These are phyloP conservation scores for Tetramorium bicarinatum DNA, from an alignment of 2,888 invertebrate species.

Conservation along the genomic window DNA sequence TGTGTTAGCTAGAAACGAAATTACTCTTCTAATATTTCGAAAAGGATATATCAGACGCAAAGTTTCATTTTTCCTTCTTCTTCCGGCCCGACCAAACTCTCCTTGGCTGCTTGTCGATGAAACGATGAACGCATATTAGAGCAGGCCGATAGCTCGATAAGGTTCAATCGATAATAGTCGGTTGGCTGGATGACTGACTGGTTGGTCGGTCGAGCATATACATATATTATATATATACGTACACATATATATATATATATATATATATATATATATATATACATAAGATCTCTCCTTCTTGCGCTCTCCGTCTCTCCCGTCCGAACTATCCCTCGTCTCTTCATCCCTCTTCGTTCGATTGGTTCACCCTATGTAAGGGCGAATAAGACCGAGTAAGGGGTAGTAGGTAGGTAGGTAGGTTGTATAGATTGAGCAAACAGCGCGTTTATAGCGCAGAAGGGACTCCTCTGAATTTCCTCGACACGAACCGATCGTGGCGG, in stretches of 20 bases:
- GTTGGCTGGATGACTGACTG: slow-evolving; percentile 65
- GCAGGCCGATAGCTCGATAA: slow-evolving; percentile 70
- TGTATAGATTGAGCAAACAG: slow-evolving; percentile 77
- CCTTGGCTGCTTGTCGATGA: slow-evolving; percentile 43
- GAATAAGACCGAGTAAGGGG: slow-evolving; percentile 62
- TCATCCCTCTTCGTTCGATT: slow-evolving; percentile 20
- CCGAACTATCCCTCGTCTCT: slow-evolving; percentile 43
- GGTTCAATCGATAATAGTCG: slow-evolving; percentile 70
- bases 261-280: slow-evolving; percentile 22
- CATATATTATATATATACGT: slow-evolving; percentile 26
- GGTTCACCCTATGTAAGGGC: slow-evolving; percentile 54
- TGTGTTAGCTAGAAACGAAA: not conserved
- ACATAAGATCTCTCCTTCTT: slow-evolving; percentile 45
- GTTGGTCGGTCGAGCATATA: slow-evolving; percentile 46
- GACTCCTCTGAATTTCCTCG: slow-evolving; percentile 73
- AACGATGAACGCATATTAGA: slow-evolving; percentile 66
- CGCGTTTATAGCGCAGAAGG: slow-evolving; percentile 72
- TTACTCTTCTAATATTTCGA: not conserved
- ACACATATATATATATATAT: slow-evolving; percentile 21
- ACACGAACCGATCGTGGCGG: slow-evolving; percentile 61
- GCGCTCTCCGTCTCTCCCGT: not conserved
- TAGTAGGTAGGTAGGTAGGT: slow-evolving; percentile 59
- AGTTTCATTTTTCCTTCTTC: slow-evolving; percentile 5
- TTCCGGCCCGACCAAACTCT: slow-evolving; percentile 25
- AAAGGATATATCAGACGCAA: not conserved